Evolutionary conservation across 2,797 vertebrate species (phyloP).

Genomic region (Rhincodon typus): DNA sequence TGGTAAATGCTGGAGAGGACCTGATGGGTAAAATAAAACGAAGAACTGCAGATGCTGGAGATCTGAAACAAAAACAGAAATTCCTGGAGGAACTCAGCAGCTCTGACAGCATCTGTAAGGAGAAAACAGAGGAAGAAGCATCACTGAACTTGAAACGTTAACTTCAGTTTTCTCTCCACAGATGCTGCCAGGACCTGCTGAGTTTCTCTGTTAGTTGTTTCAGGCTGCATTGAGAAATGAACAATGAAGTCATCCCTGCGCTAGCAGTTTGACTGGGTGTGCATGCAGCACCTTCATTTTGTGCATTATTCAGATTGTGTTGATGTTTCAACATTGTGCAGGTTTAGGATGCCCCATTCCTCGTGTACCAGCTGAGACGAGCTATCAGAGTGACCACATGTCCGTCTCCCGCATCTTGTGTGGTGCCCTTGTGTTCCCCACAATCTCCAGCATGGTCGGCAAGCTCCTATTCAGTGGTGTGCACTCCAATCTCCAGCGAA

Average conservation of each 20-base stretch:
- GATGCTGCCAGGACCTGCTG: neutral
- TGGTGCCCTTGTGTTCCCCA: constrained; percentile 66
- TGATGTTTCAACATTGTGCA: constrained; percentile 40
- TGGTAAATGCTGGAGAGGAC: neutral
- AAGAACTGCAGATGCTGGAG: too few relatives aligned
- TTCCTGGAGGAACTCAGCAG: too few relatives aligned
- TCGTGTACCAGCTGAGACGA: constrained; percentile 47
- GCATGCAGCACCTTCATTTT: neutral
- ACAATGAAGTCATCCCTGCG: neutral
- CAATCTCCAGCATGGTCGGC: constrained; percentile 62
- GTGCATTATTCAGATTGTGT: neutral
- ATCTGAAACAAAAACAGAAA: too few relatives aligned
- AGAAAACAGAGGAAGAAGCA: too few relatives aligned
- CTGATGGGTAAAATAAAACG: too few relatives aligned
- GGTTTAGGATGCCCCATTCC: constrained; percentile 48
- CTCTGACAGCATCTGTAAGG: too few relatives aligned
- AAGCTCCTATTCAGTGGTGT: constrained; percentile 57
- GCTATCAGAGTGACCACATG: constrained; percentile 53
- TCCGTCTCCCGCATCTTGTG: constrained; percentile 67
- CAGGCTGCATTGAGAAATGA: neutral
- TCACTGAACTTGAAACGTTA: too few relatives aligned
- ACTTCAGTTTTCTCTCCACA: too few relatives aligned
- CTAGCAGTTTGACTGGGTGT: too few relatives aligned
- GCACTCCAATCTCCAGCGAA: constrained; percentile 61
- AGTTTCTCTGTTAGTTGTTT: neutral